Evolutionary conservation across 1,140 invertebrate genomes (phyloP).

Genomic region (Drosophila busckii): DNA sequence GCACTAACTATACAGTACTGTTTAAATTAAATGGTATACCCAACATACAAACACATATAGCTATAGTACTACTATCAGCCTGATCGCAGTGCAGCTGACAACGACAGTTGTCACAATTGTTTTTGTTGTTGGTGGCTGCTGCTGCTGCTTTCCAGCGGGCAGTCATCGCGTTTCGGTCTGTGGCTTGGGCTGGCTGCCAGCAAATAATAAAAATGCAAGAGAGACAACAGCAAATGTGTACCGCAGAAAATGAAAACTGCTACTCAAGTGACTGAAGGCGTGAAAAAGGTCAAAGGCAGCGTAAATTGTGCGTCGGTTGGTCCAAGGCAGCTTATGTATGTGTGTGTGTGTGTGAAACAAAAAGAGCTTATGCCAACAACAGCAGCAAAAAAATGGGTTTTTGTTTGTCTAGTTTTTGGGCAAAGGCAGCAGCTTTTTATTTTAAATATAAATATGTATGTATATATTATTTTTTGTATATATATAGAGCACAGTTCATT

Average conservation of each 20-base stretch:
- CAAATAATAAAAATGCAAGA: conserved; percentile 2
- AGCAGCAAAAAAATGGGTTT: conserved; percentile 4
- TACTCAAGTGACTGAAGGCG: conserved; percentile 67
- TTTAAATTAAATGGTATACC: too few species aligned
- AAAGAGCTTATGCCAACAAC: too few species aligned
- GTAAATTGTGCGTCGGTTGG: conserved; percentile 12
- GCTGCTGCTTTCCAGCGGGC: too few species aligned
- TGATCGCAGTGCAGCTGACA: conserved; percentile 51
- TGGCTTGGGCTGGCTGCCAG: conserved; percentile 1
- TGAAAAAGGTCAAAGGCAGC: conserved; percentile 73
- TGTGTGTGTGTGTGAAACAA: too few species aligned
- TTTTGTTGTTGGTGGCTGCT: conserved; percentile 3
- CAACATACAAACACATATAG: background rate
- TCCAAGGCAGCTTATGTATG: too few species aligned
- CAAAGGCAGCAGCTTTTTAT: conserved; percentile 50
- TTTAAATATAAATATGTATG: conserved; percentile 48
- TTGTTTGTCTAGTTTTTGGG: conserved; percentile 30
- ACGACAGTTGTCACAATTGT: conserved; percentile 23
- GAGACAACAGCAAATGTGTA: conserved; percentile 3
- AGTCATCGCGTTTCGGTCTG: too few species aligned
- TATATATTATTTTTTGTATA: conserved; percentile 25
- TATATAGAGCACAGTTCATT: background rate
- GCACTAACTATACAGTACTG: background rate
- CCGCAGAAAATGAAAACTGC: conserved; percentile 51
- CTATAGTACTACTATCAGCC: conserved; percentile 4